Conservation (phyloP, 2,113 vertebrate genomes). For the Colius striatus region DNA sequence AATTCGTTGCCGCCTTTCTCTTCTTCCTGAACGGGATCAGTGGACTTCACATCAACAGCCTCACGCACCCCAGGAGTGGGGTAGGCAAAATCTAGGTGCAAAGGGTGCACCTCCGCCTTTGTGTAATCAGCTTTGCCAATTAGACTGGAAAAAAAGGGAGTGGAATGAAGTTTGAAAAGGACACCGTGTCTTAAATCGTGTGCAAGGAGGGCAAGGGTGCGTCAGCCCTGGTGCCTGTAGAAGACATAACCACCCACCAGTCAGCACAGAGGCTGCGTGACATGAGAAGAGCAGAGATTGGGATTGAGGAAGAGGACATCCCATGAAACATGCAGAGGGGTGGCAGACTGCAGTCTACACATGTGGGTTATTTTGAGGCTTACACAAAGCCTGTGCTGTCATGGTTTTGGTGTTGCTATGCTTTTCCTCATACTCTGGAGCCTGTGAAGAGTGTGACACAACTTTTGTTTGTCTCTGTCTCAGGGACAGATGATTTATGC, state of each 20-base stretch:
- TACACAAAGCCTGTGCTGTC: background rate
- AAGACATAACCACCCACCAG: background rate
- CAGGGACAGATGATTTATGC: background rate
- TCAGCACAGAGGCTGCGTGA: background rate
- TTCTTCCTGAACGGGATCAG: slow-evolving; percentile 84
- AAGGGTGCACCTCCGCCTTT: background rate
- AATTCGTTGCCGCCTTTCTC: slow-evolving; percentile 81
- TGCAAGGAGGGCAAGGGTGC: background rate
- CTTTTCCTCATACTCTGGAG: background rate
- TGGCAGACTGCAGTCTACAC: background rate
- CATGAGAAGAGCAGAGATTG: background rate
- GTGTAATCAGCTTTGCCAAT: slow-evolving; percentile 32
- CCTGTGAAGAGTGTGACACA: background rate
- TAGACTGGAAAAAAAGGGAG: slow-evolving; percentile 39
- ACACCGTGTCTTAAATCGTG: background rate
- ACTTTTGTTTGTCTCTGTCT: background rate
- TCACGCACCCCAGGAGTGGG: slow-evolving; percentile 60
- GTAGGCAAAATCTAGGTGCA: slow-evolving; percentile 48
- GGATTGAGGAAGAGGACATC: background rate
- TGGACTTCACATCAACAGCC: slow-evolving; percentile 81
- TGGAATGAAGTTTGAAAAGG: slow-evolving; percentile 43
- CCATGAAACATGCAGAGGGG: accelerated
- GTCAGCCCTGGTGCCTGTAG: background rate
- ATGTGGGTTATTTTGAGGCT: background rate
- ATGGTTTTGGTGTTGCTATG: background rate